A percentile compares a stretch with the other conserved stretches of the same genome.
Conservation (phyloP, 1,140 invertebrate species). For the Trichogramma pretiosum region DNA sequence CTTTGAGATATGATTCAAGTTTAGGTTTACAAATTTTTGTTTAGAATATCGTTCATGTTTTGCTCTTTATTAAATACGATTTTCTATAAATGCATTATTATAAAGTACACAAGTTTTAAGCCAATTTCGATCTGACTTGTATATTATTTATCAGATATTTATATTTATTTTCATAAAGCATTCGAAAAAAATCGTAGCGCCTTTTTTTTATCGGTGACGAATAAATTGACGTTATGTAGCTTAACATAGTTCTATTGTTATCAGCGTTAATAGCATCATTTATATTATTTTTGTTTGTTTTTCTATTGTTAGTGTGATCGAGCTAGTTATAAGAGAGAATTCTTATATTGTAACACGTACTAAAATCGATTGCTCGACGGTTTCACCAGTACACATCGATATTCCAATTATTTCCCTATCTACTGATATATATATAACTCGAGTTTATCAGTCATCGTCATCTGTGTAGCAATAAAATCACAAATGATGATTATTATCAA, state of each 20-base stretch:
- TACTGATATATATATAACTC: conserved; percentile 4
- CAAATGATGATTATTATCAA: conserved; percentile 1
- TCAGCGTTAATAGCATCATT: too few species aligned
- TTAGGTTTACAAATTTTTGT: background rate
- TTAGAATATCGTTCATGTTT: background rate
- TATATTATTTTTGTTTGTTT: too few species aligned
- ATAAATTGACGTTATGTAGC: conserved; percentile 6
- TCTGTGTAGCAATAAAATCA: too few species aligned
- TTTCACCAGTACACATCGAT: too few species aligned
- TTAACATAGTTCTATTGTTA: too few species aligned
- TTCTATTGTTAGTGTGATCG: too few species aligned
- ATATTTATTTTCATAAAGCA: conserved; percentile 2
- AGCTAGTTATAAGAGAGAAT: conserved; percentile 1
- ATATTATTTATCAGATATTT: too few species aligned
- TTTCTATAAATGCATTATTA: background rate
- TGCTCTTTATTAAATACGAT: background rate
- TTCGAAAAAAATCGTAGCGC: background rate
- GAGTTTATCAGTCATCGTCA: conserved; percentile 7
- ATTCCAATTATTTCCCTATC: background rate
- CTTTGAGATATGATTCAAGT: conserved; percentile 6
- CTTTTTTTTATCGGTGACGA: background rate
- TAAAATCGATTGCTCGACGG: conserved; percentile 1
- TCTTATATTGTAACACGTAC: conserved; percentile 14
- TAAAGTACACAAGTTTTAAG: conserved; percentile 7
- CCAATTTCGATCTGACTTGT: too few species aligned